phyloP scores from a whole-genome alignment of 2,888 invertebrate species.

The Nesidiocoris tenuis region DNA sequence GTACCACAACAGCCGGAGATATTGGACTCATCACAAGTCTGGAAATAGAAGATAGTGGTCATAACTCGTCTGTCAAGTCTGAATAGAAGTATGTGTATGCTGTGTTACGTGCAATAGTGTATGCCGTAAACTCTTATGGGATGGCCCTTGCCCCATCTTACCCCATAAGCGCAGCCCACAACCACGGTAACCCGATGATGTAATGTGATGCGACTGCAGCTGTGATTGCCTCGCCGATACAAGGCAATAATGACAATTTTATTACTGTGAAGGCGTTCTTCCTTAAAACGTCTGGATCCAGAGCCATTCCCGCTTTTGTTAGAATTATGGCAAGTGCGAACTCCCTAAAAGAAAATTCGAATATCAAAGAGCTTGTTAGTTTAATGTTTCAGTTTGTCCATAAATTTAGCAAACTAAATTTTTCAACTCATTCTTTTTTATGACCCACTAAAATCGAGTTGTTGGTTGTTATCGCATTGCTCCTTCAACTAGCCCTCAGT shows the following conservation, averaged over 20 bases:
- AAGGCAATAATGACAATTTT: conserved; percentile 58
- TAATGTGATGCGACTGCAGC: conserved; percentile 53
- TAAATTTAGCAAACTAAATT: neutral
- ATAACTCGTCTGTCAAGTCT: too few species aligned
- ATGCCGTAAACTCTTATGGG: too few species aligned
- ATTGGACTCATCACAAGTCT: conserved; percentile 67
- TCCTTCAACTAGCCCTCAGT: too few species aligned
- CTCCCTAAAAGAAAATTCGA: conserved; percentile 55
- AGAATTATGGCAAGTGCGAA: conserved; percentile 59
- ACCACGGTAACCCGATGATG: conserved; percentile 57
- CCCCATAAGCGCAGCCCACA: conserved; percentile 55
- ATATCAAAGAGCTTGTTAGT: too few species aligned
- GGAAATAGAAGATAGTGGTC: conserved; percentile 14
- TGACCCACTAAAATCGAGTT: too few species aligned
- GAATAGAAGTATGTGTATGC: too few species aligned
- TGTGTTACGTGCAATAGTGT: too few species aligned
- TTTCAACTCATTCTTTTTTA: neutral
- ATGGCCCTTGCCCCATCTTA: too few species aligned
- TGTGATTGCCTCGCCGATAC: conserved; percentile 56
- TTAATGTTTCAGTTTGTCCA: too few species aligned
- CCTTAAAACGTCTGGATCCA: conserved; percentile 57
- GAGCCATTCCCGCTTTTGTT: conserved; percentile 59
- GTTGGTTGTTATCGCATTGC: too few species aligned
- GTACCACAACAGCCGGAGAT: conserved; percentile 73
- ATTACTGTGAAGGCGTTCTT: conserved; percentile 56